Conservation (phyloP, 1,140 invertebrate genomes). For the Heliconius eleuchia region DNA sequence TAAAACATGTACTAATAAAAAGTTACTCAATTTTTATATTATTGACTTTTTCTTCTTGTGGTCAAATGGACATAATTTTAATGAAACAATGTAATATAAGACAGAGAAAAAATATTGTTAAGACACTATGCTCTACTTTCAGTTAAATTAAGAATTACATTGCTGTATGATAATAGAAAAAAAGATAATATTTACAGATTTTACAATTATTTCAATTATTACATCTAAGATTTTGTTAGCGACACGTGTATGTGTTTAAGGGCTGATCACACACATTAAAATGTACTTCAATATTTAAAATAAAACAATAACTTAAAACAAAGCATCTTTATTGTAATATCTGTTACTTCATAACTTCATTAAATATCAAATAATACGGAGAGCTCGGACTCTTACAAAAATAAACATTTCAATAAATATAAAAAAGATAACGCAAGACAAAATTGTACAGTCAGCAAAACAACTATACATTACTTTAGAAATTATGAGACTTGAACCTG, state of each 20-base stretch:
- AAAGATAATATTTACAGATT: too few relatives aligned
- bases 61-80: too few relatives aligned
- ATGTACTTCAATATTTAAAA: conserved; percentile 8
- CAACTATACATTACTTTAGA: conserved; percentile 9
- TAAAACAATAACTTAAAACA: conserved; percentile 63
- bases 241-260: too few relatives aligned
- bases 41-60: too few relatives aligned
- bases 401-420: conserved; percentile 78
- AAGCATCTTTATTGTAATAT: conserved; percentile 77
- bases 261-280: background rate
- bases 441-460: conserved; percentile 38
- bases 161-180: too few relatives aligned
- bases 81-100: too few relatives aligned
- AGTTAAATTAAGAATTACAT: background rate
- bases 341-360: conserved; percentile 63
- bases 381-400: conserved; percentile 65
- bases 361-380: conserved; percentile 70
- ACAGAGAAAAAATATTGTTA: too few relatives aligned
- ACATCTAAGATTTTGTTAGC: too few relatives aligned
- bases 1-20: too few relatives aligned
- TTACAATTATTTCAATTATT: too few relatives aligned
- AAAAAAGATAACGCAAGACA: conserved; percentile 44
- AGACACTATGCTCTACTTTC: too few relatives aligned
- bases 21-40: too few relatives aligned
- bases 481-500: background rate